Evolutionary conservation across 2,888 invertebrate species (phyloP).

Genomic region (Temnothorax unifasciatus): DNA sequence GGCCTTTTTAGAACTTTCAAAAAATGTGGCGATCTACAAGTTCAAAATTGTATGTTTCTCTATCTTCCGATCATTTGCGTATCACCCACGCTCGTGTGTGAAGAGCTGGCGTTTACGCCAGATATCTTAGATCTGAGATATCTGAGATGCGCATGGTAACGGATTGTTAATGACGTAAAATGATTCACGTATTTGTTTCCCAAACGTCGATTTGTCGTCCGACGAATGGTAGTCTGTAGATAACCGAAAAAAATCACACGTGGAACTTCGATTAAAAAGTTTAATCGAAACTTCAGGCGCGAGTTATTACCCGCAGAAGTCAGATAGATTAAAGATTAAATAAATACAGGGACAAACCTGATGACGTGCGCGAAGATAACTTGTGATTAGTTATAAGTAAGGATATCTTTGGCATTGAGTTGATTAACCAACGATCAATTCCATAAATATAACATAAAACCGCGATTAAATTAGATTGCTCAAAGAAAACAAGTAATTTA

Average conservation of each 20-base stretch:
- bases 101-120: too few relatives aligned
- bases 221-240: not conserved
- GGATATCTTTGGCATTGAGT: not conserved
- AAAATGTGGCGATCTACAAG: too few relatives aligned
- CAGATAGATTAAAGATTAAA: constrained; percentile 15
- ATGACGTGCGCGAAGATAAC: not conserved
- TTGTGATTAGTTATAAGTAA: not conserved
- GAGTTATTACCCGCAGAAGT: not conserved
- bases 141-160: too few relatives aligned
- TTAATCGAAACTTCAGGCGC: not conserved
- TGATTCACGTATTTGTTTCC: not conserved
- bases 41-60: too few relatives aligned
- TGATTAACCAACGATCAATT: not conserved
- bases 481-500: not conserved
- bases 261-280: not conserved
- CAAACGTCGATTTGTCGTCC: not conserved
- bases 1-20: too few relatives aligned
- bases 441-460: not conserved
- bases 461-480: not conserved
- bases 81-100: too few relatives aligned
- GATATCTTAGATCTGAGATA: too few relatives aligned
- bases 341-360: not conserved
- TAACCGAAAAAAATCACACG: not conserved
- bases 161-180: too few relatives aligned
- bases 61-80: too few relatives aligned